Evolutionary conservation across 1,140 invertebrate genomes (phyloP).

Genomic region (Caenorhabditis tropicalis): DNA sequence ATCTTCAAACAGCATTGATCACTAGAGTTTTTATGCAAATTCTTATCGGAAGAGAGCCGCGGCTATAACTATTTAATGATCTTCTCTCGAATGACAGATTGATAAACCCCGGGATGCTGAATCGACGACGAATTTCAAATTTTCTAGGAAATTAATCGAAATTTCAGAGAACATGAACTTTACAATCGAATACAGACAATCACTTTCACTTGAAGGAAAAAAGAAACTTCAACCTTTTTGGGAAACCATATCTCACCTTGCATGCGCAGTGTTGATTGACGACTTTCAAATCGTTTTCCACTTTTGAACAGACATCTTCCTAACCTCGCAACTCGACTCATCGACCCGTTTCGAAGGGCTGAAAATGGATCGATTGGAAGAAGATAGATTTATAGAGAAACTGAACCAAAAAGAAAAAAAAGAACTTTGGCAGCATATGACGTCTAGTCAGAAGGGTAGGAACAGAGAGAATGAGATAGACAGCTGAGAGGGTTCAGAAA

Average conservation of each 20-base stretch:
- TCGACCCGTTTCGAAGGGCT: background rate
- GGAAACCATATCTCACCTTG: background rate
- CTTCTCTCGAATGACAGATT: background rate
- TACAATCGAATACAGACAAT: background rate
- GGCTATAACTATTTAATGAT: slow-evolving; percentile 17
- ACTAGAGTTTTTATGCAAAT: background rate
- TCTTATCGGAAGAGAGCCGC: background rate
- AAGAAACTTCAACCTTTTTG: too few species aligned
- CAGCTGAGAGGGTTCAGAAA: slow-evolving; percentile 28
- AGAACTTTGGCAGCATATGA: slow-evolving; percentile 6
- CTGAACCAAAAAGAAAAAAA: background rate
- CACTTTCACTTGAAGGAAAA: background rate
- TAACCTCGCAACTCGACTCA: slow-evolving; percentile 26
- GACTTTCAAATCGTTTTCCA: slow-evolving; percentile 19
- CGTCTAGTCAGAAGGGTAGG: background rate
- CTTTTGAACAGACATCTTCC: background rate
- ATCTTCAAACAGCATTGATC: too few species aligned
- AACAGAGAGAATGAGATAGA: slow-evolving; percentile 8
- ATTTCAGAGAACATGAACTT: background rate
- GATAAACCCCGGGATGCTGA: background rate
- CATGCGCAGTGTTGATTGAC: background rate
- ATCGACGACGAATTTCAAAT: background rate
- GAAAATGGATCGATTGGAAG: background rate
- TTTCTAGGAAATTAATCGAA: background rate
- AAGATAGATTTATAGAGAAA: background rate